A percentile compares a stretch with the other conserved stretches of the same genome.
Evolutionary conservation across 37 sponge, comb jelly and placozoan species (phyloP).

Genomic region (Theonella swinhoei): DNA sequence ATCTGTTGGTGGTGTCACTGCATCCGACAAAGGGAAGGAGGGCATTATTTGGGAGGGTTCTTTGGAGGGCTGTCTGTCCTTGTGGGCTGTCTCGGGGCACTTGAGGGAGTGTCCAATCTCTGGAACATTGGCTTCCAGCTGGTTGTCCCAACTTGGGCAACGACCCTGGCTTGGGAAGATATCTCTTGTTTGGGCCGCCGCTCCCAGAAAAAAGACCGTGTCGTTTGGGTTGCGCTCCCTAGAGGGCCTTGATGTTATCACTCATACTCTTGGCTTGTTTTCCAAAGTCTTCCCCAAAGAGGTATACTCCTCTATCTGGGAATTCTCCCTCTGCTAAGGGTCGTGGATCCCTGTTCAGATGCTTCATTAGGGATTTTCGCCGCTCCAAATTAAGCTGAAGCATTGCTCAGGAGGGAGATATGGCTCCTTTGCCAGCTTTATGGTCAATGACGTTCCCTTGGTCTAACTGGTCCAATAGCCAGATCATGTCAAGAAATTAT

Average conservation of each 20-base stretch:
- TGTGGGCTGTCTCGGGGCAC: neutral
- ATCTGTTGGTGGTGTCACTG: too few relatives aligned
- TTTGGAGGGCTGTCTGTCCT: neutral
- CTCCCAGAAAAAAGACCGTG: constrained; percentile 30
- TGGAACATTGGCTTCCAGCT: neutral
- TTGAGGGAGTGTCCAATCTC: neutral
- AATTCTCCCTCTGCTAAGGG: constrained; percentile 12
- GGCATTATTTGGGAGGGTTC: neutral
- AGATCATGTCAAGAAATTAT: neutral
- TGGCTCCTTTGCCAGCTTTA: neutral
- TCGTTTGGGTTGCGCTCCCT: neutral
- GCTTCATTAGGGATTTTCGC: constrained; percentile 19
- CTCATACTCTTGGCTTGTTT: constrained; percentile 2
- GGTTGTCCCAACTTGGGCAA: constrained; percentile 13
- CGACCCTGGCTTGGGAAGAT: constrained; percentile 24
- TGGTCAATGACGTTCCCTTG: neutral
- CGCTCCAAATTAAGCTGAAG: constrained; percentile 24
- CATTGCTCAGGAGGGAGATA: constrained; percentile 4
- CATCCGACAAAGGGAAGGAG: neutral
- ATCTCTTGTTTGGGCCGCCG: constrained; percentile 13
- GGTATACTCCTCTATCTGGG: constrained; percentile 13
- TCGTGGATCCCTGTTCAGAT: constrained; percentile 4
- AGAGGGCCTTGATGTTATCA: neutral
- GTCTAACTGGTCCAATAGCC: neutral
- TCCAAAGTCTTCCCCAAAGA: constrained; percentile 39